Percentiles rank a stretch among this genome's conserved stretches.
phyloP scores from a whole-genome alignment of 2,888 invertebrate species.

The Lobophora halterata region DNA sequence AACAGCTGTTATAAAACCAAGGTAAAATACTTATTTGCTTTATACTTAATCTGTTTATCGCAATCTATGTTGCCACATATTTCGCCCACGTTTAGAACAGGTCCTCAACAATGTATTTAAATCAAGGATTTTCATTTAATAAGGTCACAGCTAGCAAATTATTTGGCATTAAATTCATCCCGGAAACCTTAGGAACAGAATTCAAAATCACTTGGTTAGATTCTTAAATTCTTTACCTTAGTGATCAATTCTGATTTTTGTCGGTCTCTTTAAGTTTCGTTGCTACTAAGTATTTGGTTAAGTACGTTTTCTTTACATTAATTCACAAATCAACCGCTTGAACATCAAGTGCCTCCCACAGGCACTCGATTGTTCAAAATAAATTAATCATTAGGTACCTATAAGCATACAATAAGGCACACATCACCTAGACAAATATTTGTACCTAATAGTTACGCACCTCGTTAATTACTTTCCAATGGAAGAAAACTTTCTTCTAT shows the following conservation, averaged over 20 bases:
- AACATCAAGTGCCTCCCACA: too few species aligned
- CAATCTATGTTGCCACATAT: slow-evolving; percentile 50
- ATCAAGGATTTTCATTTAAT: slow-evolving; percentile 61
- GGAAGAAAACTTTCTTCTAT: slow-evolving; percentile 47
- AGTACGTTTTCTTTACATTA: not conserved
- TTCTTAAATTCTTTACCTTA: too few species aligned
- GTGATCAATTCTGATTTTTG: too few species aligned
- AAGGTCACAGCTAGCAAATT: slow-evolving; percentile 9
- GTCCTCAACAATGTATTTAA: slow-evolving; percentile 67
- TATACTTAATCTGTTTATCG: slow-evolving; percentile 23
- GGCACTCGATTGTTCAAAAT: too few species aligned
- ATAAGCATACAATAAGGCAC: slow-evolving; percentile 13
- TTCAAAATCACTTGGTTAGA: too few species aligned
- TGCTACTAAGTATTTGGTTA: not conserved
- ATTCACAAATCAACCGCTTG: slow-evolving; percentile 1
- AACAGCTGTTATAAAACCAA: slow-evolving; percentile 20
- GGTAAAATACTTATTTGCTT: slow-evolving; percentile 19
- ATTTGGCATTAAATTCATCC: slow-evolving; percentile 6
- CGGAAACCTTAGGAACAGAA: too few species aligned
- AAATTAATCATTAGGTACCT: too few species aligned
- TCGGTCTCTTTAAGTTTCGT: too few species aligned
- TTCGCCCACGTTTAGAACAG: slow-evolving; percentile 65
- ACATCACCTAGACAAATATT: slow-evolving; percentile 20
- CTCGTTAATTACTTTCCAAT: slow-evolving; percentile 51
- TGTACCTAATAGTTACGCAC: slow-evolving; percentile 37